Base-by-base conservation (phyloP, 53 echinoderm and acorn worm genomes). In the Mesocentrotus franciscanus region DNA sequence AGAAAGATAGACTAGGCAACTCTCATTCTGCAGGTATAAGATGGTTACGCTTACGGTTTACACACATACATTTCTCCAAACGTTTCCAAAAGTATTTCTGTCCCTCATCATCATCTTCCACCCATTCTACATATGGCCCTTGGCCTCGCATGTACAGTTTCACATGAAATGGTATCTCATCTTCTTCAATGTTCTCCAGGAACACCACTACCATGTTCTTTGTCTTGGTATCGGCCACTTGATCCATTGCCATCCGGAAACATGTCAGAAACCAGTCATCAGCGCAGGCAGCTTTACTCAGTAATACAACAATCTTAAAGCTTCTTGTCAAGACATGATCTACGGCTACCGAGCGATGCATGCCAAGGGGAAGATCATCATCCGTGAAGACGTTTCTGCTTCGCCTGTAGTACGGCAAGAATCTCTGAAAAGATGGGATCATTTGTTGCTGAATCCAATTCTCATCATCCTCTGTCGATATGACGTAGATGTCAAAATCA, bases 171-270 rank as follows among this genome's bases (percentile, higher is more conserved):
- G 76, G 76, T 33, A 76, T 76, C 76, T 33, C 76, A 76, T 76
- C 33, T 4, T 76, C 33, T 11, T 33, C 0, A 76, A 76, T 76
- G 12, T 76, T n/a, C 33, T 76, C 76, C 33, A 76, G 76, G 71
- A 76, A 76, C 0, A 76, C 76, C 11, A 76, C 30, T 13, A 76
- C 33, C 1, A 76, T 76, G 14, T 76, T 76, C 76, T 76, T 33
- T 76, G 76, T 76, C 33, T 33, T 12, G 10, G 76, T 32, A 76
- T 76, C 76, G 76, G 29, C 76, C 33, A 76, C 76, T 76, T 76
- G 76, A 76, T 76, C 76, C 29, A 76, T 33, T 30, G 76, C 76
- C 76, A 76, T 76, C 33, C 76, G 30, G 76, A 76, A 76, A 76
- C 76, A 76, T 76, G 30, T 76, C 76, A 76, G 27, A 29, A 76